These are phyloP conservation scores for Schizothorax lantsangensis DNA, from an alignment of 2,797 vertebrate species.

Conservation along the genomic window DNA sequence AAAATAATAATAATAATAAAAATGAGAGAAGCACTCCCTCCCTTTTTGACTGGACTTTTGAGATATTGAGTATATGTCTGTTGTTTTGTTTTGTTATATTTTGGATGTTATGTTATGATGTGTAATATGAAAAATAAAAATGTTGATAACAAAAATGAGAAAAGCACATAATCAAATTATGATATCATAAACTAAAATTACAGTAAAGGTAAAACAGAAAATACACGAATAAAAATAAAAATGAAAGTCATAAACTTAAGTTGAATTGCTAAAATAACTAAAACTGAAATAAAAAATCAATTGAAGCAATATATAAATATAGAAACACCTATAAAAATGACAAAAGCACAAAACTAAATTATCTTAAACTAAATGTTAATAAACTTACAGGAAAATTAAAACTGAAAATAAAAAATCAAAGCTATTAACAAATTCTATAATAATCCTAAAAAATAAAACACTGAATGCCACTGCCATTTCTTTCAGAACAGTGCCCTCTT, in stretches of 20 bases:
- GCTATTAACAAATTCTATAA: not conserved
- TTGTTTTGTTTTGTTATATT: no score
- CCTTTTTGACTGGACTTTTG: no score
- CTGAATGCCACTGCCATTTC: slow-evolving; percentile 53
- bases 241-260: not conserved
- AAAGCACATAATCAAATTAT: not conserved
- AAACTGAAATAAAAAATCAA: not conserved
- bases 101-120: no score
- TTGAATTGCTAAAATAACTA: not conserved
- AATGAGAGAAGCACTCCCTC: not conserved
- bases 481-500: slow-evolving; percentile 71
- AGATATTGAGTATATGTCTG: no score
- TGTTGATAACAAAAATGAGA: no score
- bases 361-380: not conserved
- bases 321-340: not conserved
- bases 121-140: no score
- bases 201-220: not conserved
- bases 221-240: not conserved
- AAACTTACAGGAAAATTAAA: not conserved
- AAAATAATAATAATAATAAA: not conserved
- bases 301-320: not conserved
- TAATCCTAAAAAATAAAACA: not conserved
- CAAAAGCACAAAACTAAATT: not conserved
- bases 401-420: not conserved
- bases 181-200: not conserved